These are phyloP conservation scores for Psylliodes chrysocephalus DNA, from an alignment of 2,888 invertebrate species.

Conservation along the genomic window DNA sequence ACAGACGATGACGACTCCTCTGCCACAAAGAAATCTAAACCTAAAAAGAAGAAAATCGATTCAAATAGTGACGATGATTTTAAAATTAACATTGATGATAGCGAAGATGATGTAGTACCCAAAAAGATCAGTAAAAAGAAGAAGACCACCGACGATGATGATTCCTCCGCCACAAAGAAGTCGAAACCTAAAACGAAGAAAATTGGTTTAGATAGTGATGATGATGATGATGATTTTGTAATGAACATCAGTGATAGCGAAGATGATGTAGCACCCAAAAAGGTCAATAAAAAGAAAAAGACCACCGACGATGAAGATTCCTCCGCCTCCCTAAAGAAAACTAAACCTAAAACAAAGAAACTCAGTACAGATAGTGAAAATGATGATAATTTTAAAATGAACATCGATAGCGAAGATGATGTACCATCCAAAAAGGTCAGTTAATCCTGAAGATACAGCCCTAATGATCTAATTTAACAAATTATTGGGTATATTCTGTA, in stretches of 20 bases:
- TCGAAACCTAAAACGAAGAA: too few relatives aligned
- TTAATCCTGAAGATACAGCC: too few relatives aligned
- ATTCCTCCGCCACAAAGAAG: too few relatives aligned
- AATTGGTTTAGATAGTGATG: too few relatives aligned
- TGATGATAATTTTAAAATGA: constrained; percentile 8
- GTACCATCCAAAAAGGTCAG: too few relatives aligned
- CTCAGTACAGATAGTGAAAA: constrained; percentile 40
- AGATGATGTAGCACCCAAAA: too few relatives aligned
- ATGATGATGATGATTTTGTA: too few relatives aligned
- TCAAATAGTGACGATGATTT: constrained; percentile 41
- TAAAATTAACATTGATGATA: background rate
- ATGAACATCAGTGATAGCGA: too few relatives aligned
- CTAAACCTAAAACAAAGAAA: constrained; percentile 43
- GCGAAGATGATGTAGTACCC: background rate
- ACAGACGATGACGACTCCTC: constrained; percentile 39
- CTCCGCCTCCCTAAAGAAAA: constrained; percentile 32
- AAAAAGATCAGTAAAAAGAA: background rate
- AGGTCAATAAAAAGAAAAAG: constrained; percentile 44
- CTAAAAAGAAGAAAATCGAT: constrained; percentile 38
- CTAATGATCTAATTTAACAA: too few relatives aligned
- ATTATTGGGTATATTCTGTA: too few relatives aligned
- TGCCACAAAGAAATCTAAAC: constrained; percentile 38
- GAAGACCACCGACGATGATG: too few relatives aligned
- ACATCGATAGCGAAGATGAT: background rate
- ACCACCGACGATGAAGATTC: constrained; percentile 39